A percentile compares a stretch with the other conserved stretches of the same genome.
Conservation (phyloP, 1,140 invertebrate genomes). For the Drosophila bifasciata region DNA sequence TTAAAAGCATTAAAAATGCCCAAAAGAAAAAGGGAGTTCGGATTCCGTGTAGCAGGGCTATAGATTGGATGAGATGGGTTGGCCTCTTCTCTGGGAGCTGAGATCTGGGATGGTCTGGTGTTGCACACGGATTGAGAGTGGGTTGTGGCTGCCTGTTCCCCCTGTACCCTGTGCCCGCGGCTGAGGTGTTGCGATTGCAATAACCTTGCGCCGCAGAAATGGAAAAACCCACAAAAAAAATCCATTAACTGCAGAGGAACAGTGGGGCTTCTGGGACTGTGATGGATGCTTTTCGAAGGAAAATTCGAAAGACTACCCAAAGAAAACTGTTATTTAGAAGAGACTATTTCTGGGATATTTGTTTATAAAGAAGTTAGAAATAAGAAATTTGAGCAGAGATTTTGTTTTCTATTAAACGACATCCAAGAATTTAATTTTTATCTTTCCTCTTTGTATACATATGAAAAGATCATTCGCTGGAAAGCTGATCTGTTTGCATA, state of each 20-base stretch:
- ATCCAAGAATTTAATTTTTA: too few relatives aligned
- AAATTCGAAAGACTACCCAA: too few relatives aligned
- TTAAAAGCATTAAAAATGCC: constrained; percentile 81
- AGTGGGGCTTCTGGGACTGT: too few relatives aligned
- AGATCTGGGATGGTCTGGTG: not conserved
- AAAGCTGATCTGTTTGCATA: too few relatives aligned
- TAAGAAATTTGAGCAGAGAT: too few relatives aligned
- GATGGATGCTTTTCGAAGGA: too few relatives aligned
- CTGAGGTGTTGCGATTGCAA: constrained; percentile 72
- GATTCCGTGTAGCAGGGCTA: constrained; percentile 2
- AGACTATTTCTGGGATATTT: too few relatives aligned
- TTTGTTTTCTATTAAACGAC: too few relatives aligned
- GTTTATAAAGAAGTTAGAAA: too few relatives aligned
- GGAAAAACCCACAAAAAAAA: constrained; percentile 40
- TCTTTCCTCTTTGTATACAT: too few relatives aligned
- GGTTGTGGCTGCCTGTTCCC: not conserved
- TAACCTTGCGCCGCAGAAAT: constrained; percentile 49
- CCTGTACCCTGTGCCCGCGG: constrained; percentile 9
- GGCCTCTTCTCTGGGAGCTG: constrained; percentile 4
- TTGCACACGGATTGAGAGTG: not conserved
- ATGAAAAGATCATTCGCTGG: too few relatives aligned
- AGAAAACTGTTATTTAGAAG: too few relatives aligned
- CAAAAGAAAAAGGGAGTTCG: constrained; percentile 39
- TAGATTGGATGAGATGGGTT: constrained; percentile 45
- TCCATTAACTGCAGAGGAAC: constrained; percentile 21